Evolutionary conservation across 2,888 invertebrate species (phyloP), one percentile per base, ranked within the genome.

Genomic region (Hermodice carunculata): DNA sequence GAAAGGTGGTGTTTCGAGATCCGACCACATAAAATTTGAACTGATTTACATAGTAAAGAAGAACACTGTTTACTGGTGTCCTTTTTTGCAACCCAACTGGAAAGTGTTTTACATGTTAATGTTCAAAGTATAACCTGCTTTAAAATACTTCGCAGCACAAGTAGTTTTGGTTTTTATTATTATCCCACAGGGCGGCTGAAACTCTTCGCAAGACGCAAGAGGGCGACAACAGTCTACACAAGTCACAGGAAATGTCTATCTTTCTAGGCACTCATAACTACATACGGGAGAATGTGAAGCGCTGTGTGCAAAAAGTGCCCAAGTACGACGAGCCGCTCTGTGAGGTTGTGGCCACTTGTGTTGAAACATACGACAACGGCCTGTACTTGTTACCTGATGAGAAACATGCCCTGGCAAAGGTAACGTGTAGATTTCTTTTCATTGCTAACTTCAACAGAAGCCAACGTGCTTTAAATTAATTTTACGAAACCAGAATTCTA

Each of bases 241-340:
- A 98, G 87, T 95, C 96, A 0, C 97, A 98, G 88, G 96, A 96
- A 85, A 88, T 98, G n/a, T 96, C 96, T 1, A 95, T 98, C 95
- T 98, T 98, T 87, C 88, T 98, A 69, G 98, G 98, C 0, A 97
- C 96, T 0, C 97, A 98, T 87, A 98, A 98, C 88, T 96, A 95
- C 88, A 97, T 98, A 71, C 89, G 97, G 1, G 96, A 96, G 82
- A 94, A 94, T 0, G 93, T 98, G 1, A 97, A 96, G 84, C 94
- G 95, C 83, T 24, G 40, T 8, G n/a, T 71, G 24, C 48, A 61
- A 32, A 60, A 67, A 40, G n/a, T 73, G 3, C 37, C 79, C 14
- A 79, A 95, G 0, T 97, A 95, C 81, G 98, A 98, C 84, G 98
- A 98, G 70, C 87, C 98, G 0, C 86, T 98, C 14, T 94, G 94